Base-by-base conservation (phyloP, 2,797 vertebrate genomes). In the Gymnoscopelus braueri region DNA sequence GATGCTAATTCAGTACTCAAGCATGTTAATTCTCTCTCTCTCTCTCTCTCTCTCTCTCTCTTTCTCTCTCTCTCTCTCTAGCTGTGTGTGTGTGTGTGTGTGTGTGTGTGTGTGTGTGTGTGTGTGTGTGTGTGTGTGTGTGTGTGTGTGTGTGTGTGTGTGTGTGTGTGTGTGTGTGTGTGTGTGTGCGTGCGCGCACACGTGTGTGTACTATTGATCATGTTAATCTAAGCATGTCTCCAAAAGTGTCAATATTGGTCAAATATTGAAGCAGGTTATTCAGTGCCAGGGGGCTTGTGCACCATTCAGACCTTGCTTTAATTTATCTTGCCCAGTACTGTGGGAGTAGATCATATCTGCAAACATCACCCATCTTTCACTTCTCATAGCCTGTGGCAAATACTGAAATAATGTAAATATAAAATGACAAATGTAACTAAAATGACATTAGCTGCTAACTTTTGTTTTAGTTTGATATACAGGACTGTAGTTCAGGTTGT, bases 1-100 rank as follows among this genome's bases (percentile, higher is more conserved):
- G 72, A 0, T 71, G 79, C 80, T 87, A 67, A 85, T 72, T 73
- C 77, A 79, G 81, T 12, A 14, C 9, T 32, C 35, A 59, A 44
- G 29, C 6, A 26, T 49, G 58, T 62, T 24, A 50, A 14, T 12
- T 23, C 44, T 55, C 19, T 29, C 32, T 24, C n/a, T 53, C 11
- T 44, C 11, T 35, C 14, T 35, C n/a, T 24, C 10, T 24, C 24
- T 7, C 12, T 10, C 23, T 12, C 26, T n/a, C n/a, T 63, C 14
- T 26, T 24, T 51, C 6, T 52, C 29, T n/a, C 24, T 55, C 35
- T 61, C 5, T 23, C 60, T 54, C 64, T 61, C 19, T 62, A 12
- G 35, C 44, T 49, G 39, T 61, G 14, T 15, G 19, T 35, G 13
- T 44, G 8, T 10, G 39, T 44, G 39, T 8, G 1, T 8, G 7